Base-by-base conservation (phyloP, 2,888 invertebrate species). In the Anaspis maculata region DNA sequence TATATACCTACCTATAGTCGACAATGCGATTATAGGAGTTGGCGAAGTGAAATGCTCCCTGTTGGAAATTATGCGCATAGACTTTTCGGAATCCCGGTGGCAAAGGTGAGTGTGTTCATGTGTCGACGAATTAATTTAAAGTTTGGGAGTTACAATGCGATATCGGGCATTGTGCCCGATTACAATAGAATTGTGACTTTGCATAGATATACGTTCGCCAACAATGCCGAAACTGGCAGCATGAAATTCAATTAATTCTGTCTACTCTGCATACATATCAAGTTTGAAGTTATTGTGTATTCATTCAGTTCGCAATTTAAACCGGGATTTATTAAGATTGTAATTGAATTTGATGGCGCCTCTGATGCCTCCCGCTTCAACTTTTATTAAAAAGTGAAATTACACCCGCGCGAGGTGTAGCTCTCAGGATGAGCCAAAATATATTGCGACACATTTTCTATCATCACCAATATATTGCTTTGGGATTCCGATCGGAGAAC, bases 131-230 rank as follows among this genome's bases (percentile, higher is more conserved):
- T 59, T 58, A 58, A 59, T 59, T 54, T 56, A 54, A 58, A 58
- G 56, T 57, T 59, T 53, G 52, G 48, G 51, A 57, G 59, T 58
- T 58, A 54, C 56, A 57, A 57, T 54, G 54, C 52, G 49, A 50
- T 56, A 53, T 51, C 48, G 49, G 48, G 52, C 49, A 56, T 58
- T 59, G 57, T 58, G 46, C 49, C 37, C 36, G 51, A 53, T 52
- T 41, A 59, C 59, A 60, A 61, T 59, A 43, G 61, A 61, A 58
- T 57, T 62, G 61, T 61, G 61, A 62, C 61, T 62, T 59, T 59
- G 61, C 61, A 59, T 59, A 57, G 58, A 57, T 56, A 58, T 56
- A 57, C 53, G 54, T 52, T 49, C 50, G 41, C 30, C 41, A 48
- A 56, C 54, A 56, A 56, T 56, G 49, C 53, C 42, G 48, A 50